Base-by-base conservation (phyloP, 2,797 vertebrate genomes). In the Adelosebastes latens region DNA sequence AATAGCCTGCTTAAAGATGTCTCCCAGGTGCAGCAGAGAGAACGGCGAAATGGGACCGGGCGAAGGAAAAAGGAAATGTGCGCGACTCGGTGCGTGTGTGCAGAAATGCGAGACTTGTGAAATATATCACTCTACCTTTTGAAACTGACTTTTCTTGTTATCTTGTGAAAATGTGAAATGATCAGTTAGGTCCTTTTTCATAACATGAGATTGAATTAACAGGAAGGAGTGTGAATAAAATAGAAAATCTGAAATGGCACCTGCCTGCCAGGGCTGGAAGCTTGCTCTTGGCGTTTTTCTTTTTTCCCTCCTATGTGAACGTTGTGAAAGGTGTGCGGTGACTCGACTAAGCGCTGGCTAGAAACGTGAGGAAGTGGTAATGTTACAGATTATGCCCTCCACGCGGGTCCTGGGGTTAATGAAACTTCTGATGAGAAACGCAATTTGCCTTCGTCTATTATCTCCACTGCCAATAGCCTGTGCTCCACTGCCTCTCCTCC, bases 351-450 rank as follows among this genome's bases (percentile, higher is more conserved):
- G 89, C 42, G 24, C 68, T 7, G 84, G 83, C 81, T 60, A 25
- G 87, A 90, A 93, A 92, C 94, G 95, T 96, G 95, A 93, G 90
- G 81, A 95, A 95, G 89, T 89, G 90, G 93, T 94, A 95, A 95
- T 96, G 95, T 94, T 96, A 93, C 94, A 96, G 95, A 96, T 96
- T 96, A 96, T 93, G 91, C 91, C 93, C 90, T 94, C 92, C 92
- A 86, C 61, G 82, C 82, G 53, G 95, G 95, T 96, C 95, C 80
- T 32, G 79, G 92, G 96, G 95, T 96, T 96, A 96, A 96, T 96
- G 95, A 96, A 96, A 96, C 91, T 94, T 94, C 94, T 96, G 95
- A 96, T 95, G 95, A 96, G 94, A 96, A 95, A 94, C 59, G 92
- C 94, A 95, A 95, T 96, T 96, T 95, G 92, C 95, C 94, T 92